Base-by-base conservation (phyloP, 2,797 vertebrate species). In the Crocidura indochinensis region DNA sequence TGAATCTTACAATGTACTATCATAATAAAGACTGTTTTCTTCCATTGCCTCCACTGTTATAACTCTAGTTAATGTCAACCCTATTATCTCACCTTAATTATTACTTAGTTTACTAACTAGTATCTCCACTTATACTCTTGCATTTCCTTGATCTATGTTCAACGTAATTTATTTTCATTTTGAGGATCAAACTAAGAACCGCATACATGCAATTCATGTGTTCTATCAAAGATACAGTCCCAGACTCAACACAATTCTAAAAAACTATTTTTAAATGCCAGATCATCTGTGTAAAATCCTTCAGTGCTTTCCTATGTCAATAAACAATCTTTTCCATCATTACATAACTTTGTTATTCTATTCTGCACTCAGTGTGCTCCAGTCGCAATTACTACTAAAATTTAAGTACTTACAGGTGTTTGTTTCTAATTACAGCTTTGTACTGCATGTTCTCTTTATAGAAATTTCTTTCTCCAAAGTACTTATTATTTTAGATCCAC, bases 201-300 rank as follows among this genome's bases (percentile, higher is more conserved):
- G 17, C 12, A 53, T 53, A 53, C 12, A 53, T 53, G 51, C 51
- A 53, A 53, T 53, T 10, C 51, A 53, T 53, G 51, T 14, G 51
- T 12, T 53, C 51, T 12, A 14, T 53, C 51, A 53, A 12, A 53
- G 17, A 2, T 53, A 53, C 17, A 53, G 14, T 14, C 14, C 51
- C 51, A 53, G 17, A 10, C 9, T 53, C 51, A 53, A 53, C 51
- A 53, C 51, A 53, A 53, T 53, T 53, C 51, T 53, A 83, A 87
- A 46, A 26, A 73, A 49, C 83, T 49, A 72, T 77, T 92, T 65
- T 8, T 5, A 83, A 86, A 77, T 51, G 38, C 62, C 26, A 68
- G 49, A 69, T 79, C 15, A 67, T 72, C 80, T 90, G 53, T 71
- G 29, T 26, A 44, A 74, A 95, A 82, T 2, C 60, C 20, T 93